Evolutionary conservation across 1,140 invertebrate genomes (phyloP).

Genomic region (Sogatella furcifera): DNA sequence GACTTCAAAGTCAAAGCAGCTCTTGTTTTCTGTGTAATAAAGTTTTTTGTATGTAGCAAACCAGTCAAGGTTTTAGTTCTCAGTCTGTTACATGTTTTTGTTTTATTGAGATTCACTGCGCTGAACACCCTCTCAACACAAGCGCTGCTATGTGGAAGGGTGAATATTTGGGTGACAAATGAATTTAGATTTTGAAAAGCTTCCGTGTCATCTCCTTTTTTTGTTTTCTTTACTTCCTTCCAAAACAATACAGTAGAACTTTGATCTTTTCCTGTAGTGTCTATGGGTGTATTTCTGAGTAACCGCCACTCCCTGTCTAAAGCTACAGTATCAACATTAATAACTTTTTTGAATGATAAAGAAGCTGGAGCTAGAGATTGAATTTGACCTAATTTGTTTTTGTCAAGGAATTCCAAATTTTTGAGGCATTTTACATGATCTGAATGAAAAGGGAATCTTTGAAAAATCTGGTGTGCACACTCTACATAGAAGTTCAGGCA

Average conservation of each 20-base stretch:
- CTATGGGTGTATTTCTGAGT: background rate
- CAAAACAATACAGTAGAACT: background rate
- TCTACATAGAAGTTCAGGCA: no score
- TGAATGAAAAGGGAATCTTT: no score
- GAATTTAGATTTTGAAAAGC: background rate
- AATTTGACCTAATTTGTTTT: no score
- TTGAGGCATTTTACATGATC: no score
- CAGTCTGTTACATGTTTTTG: conserved; percentile 14
- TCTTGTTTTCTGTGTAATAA: background rate
- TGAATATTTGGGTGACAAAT: conserved; percentile 16
- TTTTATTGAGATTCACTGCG: conserved; percentile 16
- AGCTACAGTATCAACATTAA: background rate
- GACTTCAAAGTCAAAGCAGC: background rate
- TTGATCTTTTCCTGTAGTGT: no score
- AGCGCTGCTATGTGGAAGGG: conserved; percentile 18
- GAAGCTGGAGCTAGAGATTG: no score
- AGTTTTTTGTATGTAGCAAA: background rate
- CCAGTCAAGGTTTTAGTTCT: conserved; percentile 7
- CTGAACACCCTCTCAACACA: conserved; percentile 16
- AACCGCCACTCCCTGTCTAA: background rate
- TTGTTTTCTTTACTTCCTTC: background rate
- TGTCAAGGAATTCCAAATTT: no score
- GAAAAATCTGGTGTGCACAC: no score
- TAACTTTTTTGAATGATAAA: no score
- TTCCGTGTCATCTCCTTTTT: background rate